A percentile compares a stretch with the other conserved stretches of the same genome.
These are phyloP conservation scores for Phasia obesa DNA, from an alignment of 2,888 invertebrate genomes.

Conservation along the genomic window DNA sequence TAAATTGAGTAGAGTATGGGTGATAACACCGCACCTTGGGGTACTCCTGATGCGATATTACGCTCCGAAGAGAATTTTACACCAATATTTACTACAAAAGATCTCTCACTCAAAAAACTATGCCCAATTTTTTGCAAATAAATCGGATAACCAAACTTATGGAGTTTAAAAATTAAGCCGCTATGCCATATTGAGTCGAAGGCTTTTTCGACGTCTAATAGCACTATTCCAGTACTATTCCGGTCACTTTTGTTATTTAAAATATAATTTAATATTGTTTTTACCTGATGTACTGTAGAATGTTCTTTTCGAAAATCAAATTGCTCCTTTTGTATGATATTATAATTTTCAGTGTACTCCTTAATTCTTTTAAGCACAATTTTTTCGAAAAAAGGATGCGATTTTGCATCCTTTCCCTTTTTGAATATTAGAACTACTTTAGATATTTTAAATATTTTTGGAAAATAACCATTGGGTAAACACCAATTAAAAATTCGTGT, in stretches of 20 bases:
- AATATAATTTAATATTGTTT: constrained; percentile 27
- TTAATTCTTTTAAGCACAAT: no score
- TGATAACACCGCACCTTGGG: constrained; percentile 25
- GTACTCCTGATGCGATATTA: neutral
- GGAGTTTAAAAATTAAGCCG: neutral
- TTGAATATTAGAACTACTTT: no score
- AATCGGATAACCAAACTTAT: neutral
- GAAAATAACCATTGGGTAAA: no score
- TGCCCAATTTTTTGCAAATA: constrained; percentile 5
- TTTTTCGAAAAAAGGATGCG: no score
- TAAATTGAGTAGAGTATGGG: neutral
- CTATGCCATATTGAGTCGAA: constrained; percentile 3
- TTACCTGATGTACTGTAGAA: constrained; percentile 1
- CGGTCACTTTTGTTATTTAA: neutral
- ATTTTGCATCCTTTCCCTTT: no score
- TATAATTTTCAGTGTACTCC: no score
- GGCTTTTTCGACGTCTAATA: constrained; percentile 5
- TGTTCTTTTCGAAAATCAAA: neutral
- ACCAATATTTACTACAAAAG: neutral
- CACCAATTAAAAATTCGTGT: no score
- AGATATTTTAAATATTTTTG: no score
- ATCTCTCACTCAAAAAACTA: neutral
- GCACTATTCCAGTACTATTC: constrained; percentile 5
- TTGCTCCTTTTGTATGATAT: no score
- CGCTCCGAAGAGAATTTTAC: neutral